A percentile compares a stretch with the other conserved stretches of the same genome.
Evolutionary conservation across 2,888 invertebrate species (phyloP).

Genomic region (Lasius fuliginosus): DNA sequence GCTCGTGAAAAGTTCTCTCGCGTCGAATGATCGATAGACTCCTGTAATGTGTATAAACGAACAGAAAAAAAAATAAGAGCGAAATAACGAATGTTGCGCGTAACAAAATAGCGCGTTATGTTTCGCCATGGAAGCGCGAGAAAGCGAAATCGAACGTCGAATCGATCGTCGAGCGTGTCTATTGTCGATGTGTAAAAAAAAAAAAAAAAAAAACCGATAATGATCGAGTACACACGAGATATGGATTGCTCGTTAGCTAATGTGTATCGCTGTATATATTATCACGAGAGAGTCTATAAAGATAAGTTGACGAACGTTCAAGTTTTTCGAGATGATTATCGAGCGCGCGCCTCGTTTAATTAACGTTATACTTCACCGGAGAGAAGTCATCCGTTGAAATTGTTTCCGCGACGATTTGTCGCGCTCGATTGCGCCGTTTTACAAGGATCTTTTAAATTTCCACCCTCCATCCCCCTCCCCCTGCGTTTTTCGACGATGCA

Average conservation of each 20-base stretch:
- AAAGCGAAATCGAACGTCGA: conserved; percentile 21
- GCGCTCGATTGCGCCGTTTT: conserved; percentile 14
- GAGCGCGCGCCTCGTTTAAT: conserved; percentile 35
- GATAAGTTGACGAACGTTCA: conserved; percentile 50
- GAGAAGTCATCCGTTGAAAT: not conserved
- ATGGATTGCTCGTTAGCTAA: conserved; percentile 76
- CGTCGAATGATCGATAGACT: conserved; percentile 49
- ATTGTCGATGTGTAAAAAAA: conserved; percentile 66
- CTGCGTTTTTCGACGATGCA: conserved; percentile 3
- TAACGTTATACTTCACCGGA: not conserved
- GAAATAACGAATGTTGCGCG: conserved; percentile 38
- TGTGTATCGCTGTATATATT: conserved; percentile 79
- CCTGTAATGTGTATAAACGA: conserved; percentile 37
- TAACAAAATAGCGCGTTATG: not conserved
- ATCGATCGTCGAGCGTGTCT: conserved; percentile 61
- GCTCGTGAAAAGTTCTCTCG: conserved; percentile 53
- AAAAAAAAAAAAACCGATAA: conserved; percentile 25
- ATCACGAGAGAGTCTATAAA: conserved; percentile 47
- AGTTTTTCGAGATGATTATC: conserved; percentile 45
- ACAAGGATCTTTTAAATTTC: not conserved
- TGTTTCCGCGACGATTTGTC: not conserved
- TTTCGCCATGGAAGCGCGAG: not conserved
- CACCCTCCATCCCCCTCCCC: not conserved
- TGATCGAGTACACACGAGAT: conserved; percentile 50
- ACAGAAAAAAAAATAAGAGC: conserved; percentile 1